These are phyloP conservation scores for Aviceda subcristata DNA, from an alignment of 2,113 vertebrate species.

Conservation along the genomic window DNA sequence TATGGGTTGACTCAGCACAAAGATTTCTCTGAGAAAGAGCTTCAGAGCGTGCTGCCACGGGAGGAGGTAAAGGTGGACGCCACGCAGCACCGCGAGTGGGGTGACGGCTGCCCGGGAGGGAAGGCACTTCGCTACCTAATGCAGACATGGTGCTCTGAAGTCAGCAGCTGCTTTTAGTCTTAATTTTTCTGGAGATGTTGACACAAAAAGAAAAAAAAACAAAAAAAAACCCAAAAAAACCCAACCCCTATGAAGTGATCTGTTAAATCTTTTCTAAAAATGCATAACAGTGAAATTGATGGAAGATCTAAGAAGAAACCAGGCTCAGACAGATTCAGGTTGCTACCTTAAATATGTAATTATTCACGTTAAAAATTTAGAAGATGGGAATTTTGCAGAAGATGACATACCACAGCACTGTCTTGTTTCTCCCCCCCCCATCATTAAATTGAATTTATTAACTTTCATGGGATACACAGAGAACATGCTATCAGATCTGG, in stretches of 20 bases:
- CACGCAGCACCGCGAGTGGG: rapidly evolving
- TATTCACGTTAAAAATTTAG: background rate
- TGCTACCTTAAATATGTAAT: background rate
- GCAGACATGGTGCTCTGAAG: rapidly evolving
- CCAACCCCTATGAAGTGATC: background rate
- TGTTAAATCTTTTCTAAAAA: background rate
- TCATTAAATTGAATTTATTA: background rate
- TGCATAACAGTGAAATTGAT: background rate
- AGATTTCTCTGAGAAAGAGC: background rate
- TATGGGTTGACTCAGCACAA: background rate
- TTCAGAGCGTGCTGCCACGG: rapidly evolving
- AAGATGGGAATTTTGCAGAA: background rate
- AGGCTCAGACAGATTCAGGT: background rate
- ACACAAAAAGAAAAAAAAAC: background rate
- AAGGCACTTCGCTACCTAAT: background rate
- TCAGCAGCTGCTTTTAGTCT: background rate
- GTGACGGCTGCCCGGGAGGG: rapidly evolving
- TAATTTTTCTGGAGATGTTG: background rate
- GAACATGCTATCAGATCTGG: background rate
- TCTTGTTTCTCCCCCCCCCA: too few species aligned
- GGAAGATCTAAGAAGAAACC: background rate
- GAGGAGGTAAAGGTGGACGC: background rate
- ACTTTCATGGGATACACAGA: background rate
- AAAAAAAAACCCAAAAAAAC: too few species aligned
- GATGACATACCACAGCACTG: background rate